Evolutionary conservation across 2,113 vertebrate species (phyloP), one percentile per base, ranked within the genome.

Genomic region (Silurus meridionalis): DNA sequence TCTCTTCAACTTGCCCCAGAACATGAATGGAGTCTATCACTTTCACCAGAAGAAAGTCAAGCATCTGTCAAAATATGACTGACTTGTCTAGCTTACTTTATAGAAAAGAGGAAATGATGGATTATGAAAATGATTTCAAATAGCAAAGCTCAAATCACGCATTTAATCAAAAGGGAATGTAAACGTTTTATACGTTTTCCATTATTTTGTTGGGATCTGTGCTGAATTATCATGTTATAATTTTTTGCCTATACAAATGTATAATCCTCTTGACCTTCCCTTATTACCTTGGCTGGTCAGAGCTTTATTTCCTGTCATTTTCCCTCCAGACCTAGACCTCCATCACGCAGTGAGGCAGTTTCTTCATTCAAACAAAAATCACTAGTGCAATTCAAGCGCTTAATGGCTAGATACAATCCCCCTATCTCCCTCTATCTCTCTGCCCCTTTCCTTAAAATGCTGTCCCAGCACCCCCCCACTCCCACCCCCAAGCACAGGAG

Each of bases 341-440:
- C 90, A 90, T 93, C 95, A 94, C 94, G 94, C 94, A 95, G 92
- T 91, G 92, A 95, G 93, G 93, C 89, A 94, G 91, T 92, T 93
- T 96, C 92, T 90, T 96, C 94, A 95, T 95, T 94, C 92, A 96
- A 95, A 96, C 94, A 95, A 15, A 95, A 95, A 94, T 92, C 93
- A 94, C 94, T 95, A 94, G 90, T 88, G 89, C 90, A 91, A 93
- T 96, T 94, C 94, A 82, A 78, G 61, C 46, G 78, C 83, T 94
- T 95, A 94, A 95, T 95, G 94, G 61, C 95, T 94, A 95, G 92
- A 91, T 95, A 95, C 95, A 94, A 94, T 93, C 94, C 96, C 23
- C 52, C 9, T 21, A 25, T 48, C 69, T 58, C 13, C 25, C 15
- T 3, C 4, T 15, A 25, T 55, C 17, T 4, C 25, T 25, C 55